A percentile compares a stretch with the other conserved stretches of the same genome.
phyloP scores from a whole-genome alignment of 2,888 invertebrate genomes.

The Epirrita christyi region DNA sequence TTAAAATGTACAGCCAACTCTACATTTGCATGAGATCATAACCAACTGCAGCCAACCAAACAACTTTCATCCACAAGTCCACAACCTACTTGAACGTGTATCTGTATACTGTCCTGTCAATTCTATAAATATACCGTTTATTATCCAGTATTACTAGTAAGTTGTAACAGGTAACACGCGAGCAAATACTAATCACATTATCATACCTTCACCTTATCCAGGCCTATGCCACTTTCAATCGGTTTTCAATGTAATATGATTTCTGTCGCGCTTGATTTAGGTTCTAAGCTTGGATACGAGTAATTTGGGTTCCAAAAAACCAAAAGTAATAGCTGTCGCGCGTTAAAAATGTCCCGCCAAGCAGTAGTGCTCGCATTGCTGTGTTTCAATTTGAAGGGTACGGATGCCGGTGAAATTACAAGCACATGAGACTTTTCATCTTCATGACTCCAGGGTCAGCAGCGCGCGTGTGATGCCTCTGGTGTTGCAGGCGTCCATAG shows the following conservation, averaged over 20 bases:
- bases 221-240: not conserved
- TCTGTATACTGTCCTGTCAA: conserved; percentile 22
- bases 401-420: no score
- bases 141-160: conserved; percentile 58
- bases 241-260: not conserved
- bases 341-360: no score
- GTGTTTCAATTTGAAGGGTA: no score
- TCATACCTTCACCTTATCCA: conserved; percentile 60
- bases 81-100: not conserved
- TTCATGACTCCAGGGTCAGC: no score
- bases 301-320: no score
- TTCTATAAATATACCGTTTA: conserved; percentile 53
- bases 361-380: no score
- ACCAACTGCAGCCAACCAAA: conserved; percentile 22
- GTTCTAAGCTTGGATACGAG: no score
- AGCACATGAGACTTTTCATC: no score
- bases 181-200: conserved; percentile 64
- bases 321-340: no score
- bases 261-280: no score
- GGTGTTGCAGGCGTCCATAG: no score
- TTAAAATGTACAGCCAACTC: not conserved
- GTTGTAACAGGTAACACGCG: conserved; percentile 48
- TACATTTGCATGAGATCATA: not conserved
- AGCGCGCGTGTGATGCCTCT: no score
- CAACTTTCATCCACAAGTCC: conserved; percentile 51